Evolutionary conservation across 1,140 invertebrate genomes (phyloP).

Genomic region (Eulimnadia texana): DNA sequence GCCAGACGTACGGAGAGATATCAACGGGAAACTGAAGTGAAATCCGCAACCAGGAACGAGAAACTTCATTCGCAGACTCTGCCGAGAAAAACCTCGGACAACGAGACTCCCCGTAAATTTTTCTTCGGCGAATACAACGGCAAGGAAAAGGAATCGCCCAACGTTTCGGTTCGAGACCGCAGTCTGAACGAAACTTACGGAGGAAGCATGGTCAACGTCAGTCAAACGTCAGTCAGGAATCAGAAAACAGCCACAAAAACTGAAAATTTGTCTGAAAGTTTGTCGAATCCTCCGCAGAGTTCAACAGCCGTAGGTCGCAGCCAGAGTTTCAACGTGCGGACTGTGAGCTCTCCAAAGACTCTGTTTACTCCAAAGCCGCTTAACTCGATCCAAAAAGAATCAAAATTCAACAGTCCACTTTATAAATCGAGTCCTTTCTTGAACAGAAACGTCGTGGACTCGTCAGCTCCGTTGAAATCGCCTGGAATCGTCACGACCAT

Average conservation of each 20-base stretch:
- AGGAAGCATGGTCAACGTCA: not conserved
- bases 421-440: constrained; percentile 63
- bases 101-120: constrained; percentile 12
- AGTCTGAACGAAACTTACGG: not conserved
- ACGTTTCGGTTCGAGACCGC: constrained; percentile 3
- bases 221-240: no score
- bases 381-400: constrained; percentile 20
- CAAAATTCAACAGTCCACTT: constrained; percentile 25
- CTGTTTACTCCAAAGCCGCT: not conserved
- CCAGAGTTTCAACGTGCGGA: constrained; percentile 66
- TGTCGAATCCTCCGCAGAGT: constrained; percentile 27
- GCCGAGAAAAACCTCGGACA: constrained; percentile 37
- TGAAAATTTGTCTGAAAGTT: constrained; percentile 25
- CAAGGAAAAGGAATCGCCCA: not conserved
- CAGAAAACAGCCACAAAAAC: constrained; percentile 22
- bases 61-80: constrained; percentile 56
- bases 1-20: no score
- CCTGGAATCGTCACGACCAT: constrained; percentile 69
- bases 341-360: constrained; percentile 24
- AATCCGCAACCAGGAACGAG: constrained; percentile 33
- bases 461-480: constrained; percentile 56
- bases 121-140: constrained; percentile 14
- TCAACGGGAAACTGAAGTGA: no score
- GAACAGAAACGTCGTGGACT: constrained; percentile 40
- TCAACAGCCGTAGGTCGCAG: constrained; percentile 56